Evolutionary conservation across 2,113 vertebrate genomes (phyloP).

Genomic region (Ginglymostoma cirratum): DNA sequence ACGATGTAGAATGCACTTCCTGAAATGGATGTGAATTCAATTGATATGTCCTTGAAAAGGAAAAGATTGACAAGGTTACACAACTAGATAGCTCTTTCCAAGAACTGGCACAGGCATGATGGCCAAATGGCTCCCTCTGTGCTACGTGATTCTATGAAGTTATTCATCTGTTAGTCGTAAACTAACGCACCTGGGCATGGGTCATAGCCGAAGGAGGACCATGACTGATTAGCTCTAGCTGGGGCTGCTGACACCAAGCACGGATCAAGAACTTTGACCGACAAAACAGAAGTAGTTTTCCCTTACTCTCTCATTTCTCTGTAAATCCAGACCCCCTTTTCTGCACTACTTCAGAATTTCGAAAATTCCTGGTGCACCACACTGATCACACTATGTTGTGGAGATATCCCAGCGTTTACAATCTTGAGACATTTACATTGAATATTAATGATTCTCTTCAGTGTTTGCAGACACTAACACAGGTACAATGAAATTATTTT

Average conservation of each 20-base stretch:
- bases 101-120: not conserved
- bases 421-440: not conserved
- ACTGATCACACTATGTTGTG: not conserved
- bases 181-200: not conserved
- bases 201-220: not conserved
- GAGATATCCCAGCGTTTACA: not conserved
- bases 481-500: not conserved
- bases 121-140: not conserved
- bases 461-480: not conserved
- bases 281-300: not conserved
- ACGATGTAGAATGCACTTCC: not conserved
- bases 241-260: not conserved
- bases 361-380: not conserved
- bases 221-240: not conserved
- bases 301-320: not conserved
- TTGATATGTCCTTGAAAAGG: not conserved
- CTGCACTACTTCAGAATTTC: not conserved
- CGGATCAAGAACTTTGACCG: not conserved
- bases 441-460: not conserved
- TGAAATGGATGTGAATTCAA: not conserved
- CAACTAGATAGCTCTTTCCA: not conserved
- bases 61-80: not conserved
- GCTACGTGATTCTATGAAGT: not conserved
- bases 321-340: not conserved
- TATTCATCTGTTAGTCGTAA: not conserved